Percentiles rank a stretch among this genome's conserved stretches.
Evolutionary conservation across 1,140 invertebrate genomes (phyloP).

Genomic region (Rhynchophorus ferrugineus): DNA sequence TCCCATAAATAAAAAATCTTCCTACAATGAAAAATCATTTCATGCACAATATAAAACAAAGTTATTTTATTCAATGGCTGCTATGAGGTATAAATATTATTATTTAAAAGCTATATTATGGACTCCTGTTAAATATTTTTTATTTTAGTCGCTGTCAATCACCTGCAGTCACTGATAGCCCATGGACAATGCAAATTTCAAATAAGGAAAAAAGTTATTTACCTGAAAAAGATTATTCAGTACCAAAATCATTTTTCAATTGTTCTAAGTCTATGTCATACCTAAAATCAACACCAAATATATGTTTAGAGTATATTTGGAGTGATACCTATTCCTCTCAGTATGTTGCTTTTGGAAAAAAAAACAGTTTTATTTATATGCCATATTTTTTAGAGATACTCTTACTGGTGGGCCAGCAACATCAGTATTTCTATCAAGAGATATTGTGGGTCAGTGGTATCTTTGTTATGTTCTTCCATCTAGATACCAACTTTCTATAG

Average conservation of each 20-base stretch:
- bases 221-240: slow-evolving; percentile 2
- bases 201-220: slow-evolving; percentile 11
- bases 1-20: slow-evolving; percentile 24
- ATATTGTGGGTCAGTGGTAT: slow-evolving; percentile 76
- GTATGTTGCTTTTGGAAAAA: slow-evolving; percentile 19
- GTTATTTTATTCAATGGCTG: slow-evolving; percentile 56
- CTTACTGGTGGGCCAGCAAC: slow-evolving; percentile 50
- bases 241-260: slow-evolving; percentile 29
- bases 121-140: too few species aligned
- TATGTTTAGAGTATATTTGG: slow-evolving; percentile 85
- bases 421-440: slow-evolving; percentile 73
- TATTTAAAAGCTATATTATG: too few species aligned
- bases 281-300: slow-evolving; percentile 55
- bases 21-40: not conserved
- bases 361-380: not conserved
- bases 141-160: slow-evolving; percentile 37
- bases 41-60: slow-evolving; percentile 39
- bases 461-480: slow-evolving; percentile 71
- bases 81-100: slow-evolving; percentile 35
- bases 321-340: slow-evolving; percentile 53
- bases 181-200: slow-evolving; percentile 20
- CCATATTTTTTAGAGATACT: slow-evolving; percentile 39
- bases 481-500: slow-evolving; percentile 60
- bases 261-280: slow-evolving; percentile 26
- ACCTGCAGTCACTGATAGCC: slow-evolving; percentile 27